Evolutionary conservation across 1,140 invertebrate species (phyloP), one percentile per base, ranked within the genome.

Genomic region (Pentalonia nigronervosa): DNA sequence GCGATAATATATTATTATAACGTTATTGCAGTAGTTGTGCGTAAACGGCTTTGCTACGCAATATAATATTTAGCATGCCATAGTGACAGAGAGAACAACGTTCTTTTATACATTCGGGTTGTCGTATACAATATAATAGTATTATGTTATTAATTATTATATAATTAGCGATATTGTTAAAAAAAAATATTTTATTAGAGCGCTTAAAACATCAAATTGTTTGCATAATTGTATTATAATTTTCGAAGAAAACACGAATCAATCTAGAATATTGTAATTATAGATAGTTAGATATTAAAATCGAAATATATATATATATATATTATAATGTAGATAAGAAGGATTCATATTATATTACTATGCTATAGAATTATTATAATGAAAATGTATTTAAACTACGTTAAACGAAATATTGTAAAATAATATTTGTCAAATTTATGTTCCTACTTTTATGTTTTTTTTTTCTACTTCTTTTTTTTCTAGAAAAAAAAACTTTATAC

Each of bases 401-500:
- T 56, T 56, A 90, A 90, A 50, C 50, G 34, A 90, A 36, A 60
- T 60, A 90, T 90, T 60, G 47, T 83, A 84, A 92, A 53, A 92
- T 36, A 84, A 50, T 92, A 84, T 84, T 92, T 83, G 41, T 92
- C 30, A 92, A 92, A 83, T 91, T 83, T 84, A 92, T 92, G 91
- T 92, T 92, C 91, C 91, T 92, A 92, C 76, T 83, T 91, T 92
- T 92, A 83, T 92, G 90, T 84, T 84, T 92, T 41, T 83, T 45
- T 83, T 91, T 48, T 48, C 56, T n/a, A 90, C 56, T 67, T 45
- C 30, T 67, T 90, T 91, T 92, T 92, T 92, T 84, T 84, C 25
- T 83, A 83, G 90, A 81, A 76, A 67, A 76, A 83, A 53, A 25
- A 56, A 91, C 30, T 53, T n/a, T 50, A 34, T 83, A 47, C 56